These are phyloP conservation scores for Germaria angustata DNA, from an alignment of 2,888 invertebrate species.

Conservation along the genomic window DNA sequence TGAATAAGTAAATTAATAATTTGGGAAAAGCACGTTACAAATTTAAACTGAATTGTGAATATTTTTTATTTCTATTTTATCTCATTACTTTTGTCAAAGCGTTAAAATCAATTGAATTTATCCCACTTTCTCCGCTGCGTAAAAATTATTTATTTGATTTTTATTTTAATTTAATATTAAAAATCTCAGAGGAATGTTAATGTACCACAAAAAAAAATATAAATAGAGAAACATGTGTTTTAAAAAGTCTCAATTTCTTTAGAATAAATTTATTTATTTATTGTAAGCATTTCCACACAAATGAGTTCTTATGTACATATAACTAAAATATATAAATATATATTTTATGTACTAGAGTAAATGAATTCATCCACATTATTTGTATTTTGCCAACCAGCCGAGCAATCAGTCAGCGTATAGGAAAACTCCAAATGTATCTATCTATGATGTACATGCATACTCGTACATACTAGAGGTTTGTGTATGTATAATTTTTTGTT, in stretches of 20 bases:
- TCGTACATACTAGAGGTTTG: background rate
- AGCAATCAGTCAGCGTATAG: background rate
- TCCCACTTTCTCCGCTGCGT: background rate
- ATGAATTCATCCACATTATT: conserved; percentile 11
- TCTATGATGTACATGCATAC: background rate
- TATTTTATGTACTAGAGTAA: background rate
- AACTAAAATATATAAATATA: background rate
- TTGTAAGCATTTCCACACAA: conserved; percentile 1
- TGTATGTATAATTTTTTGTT: too few relatives aligned
- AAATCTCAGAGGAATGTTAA: background rate
- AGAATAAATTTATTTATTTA: background rate
- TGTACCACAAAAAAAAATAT: background rate
- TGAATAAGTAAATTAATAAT: too few relatives aligned
- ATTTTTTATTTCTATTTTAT: too few relatives aligned
- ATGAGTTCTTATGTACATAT: background rate
- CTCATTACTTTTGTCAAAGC: conserved; percentile 5
- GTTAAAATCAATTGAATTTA: background rate
- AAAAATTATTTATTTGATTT: background rate
- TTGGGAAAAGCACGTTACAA: too few relatives aligned
- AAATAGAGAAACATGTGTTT: conserved; percentile 31
- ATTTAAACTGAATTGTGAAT: too few relatives aligned
- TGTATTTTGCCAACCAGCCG: conserved; percentile 22
- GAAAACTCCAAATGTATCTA: conserved; percentile 50
- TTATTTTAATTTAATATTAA: background rate
- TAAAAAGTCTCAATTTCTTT: background rate